Evolutionary conservation across 2,113 vertebrate genomes (phyloP).

Genomic region (Marmota monax): DNA sequence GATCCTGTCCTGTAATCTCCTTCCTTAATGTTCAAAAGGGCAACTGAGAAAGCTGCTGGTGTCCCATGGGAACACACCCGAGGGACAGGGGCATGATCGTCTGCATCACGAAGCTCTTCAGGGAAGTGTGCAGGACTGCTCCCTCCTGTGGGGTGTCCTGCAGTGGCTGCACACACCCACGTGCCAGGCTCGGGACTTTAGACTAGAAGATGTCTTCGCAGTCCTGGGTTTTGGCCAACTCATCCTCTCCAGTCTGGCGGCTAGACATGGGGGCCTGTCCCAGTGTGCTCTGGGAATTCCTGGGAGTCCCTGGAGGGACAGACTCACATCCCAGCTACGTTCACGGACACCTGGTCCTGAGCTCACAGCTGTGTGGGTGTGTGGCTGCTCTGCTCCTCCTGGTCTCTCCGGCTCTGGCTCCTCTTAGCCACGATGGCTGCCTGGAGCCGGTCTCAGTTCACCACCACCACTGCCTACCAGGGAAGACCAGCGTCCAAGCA

Average conservation of each 20-base stretch:
- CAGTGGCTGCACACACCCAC: too few relatives aligned
- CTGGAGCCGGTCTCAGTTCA: not conserved
- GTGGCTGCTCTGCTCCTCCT: not conserved
- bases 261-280: not conserved
- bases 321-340: too few relatives aligned
- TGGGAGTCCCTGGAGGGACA: not conserved
- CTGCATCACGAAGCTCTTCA: not conserved
- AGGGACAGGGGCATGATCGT: not conserved
- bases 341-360: not conserved
- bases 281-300: not conserved
- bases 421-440: not conserved
- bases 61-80: not conserved
- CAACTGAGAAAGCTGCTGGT: not conserved
- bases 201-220: not conserved
- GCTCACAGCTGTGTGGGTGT: not conserved
- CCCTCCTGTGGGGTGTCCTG: too few relatives aligned
- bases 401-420: too few relatives aligned
- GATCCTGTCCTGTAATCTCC: not conserved
- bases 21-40: not conserved
- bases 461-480: not conserved
- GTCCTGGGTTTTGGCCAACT: not conserved
- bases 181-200: not conserved
- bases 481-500: not conserved
- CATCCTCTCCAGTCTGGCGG: not conserved
- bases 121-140: fast-evolving